Percentiles rank a stretch among this genome's conserved stretches.
Evolutionary conservation across 2,888 invertebrate species (phyloP).

Genomic region (Thera obeliscata): DNA sequence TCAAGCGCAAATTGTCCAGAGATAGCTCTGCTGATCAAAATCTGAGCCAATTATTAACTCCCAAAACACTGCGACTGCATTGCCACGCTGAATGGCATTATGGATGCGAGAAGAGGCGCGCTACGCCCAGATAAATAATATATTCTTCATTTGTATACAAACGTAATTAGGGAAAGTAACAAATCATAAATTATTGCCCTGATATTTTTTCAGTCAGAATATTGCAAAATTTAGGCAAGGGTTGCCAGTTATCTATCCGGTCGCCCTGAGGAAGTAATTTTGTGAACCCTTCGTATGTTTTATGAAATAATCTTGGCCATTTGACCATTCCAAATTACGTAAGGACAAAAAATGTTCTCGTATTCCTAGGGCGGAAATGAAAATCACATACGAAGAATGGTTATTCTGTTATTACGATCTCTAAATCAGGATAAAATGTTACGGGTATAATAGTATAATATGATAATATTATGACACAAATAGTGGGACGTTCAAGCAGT

Average conservation of each 20-base stretch:
- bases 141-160: background rate
- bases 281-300: conserved; percentile 46
- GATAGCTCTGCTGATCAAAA: too few relatives aligned
- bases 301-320: conserved; percentile 47
- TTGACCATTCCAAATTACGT: conserved; percentile 33
- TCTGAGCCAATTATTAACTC: too few relatives aligned
- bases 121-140: too few relatives aligned
- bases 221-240: conserved; percentile 31
- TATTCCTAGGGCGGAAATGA: conserved; percentile 16
- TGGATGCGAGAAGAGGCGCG: too few relatives aligned
- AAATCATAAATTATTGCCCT: background rate
- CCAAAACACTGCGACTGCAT: too few relatives aligned
- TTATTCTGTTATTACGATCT: conserved; percentile 8
- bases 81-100: too few relatives aligned
- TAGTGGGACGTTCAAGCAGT: too few relatives aligned
- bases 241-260: conserved; percentile 38
- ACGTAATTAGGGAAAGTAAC: background rate
- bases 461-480: too few relatives aligned
- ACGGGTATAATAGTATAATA: background rate
- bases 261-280: conserved; percentile 39
- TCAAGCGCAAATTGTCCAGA: too few relatives aligned
- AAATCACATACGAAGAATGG: conserved; percentile 4
- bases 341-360: conserved; percentile 20
- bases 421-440: background rate
- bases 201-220: conserved; percentile 30